Conservation (phyloP, 2,888 invertebrate genomes). For the Ceraclea dissimilis region DNA sequence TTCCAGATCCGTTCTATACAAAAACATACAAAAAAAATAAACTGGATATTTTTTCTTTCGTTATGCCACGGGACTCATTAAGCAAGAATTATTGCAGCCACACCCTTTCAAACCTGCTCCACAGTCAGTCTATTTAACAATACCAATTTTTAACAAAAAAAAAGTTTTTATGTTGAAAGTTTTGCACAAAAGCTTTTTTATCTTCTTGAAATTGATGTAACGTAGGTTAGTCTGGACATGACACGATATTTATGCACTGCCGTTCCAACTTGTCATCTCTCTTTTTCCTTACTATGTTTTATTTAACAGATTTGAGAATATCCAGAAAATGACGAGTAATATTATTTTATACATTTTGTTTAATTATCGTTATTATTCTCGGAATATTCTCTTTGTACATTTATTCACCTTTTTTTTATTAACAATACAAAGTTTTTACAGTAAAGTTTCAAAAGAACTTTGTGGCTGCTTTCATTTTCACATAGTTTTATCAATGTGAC, state of each 20-base stretch:
- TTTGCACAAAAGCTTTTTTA: neutral
- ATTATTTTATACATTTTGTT: too few species aligned
- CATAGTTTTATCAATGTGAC: too few species aligned
- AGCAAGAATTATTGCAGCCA: neutral
- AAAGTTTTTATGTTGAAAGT: slow-evolving; percentile 1
- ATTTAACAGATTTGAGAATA: too few species aligned
- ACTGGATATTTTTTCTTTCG: neutral
- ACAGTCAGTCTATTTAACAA: neutral
- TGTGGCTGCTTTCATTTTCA: too few species aligned
- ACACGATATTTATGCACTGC: neutral
- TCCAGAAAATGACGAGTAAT: too few species aligned
- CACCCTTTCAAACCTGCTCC: neutral
- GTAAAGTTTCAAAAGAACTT: too few species aligned
- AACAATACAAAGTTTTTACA: too few species aligned
- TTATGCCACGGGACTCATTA: neutral
- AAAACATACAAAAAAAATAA: neutral
- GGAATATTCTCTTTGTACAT: too few species aligned
- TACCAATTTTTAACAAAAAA: neutral
- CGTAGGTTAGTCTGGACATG: neutral
- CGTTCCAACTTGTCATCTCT: neutral
- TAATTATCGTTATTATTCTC: too few species aligned
- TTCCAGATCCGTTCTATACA: neutral
- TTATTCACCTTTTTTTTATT: too few species aligned
- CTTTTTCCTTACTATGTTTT: too few species aligned
- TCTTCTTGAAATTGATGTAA: neutral